These are phyloP conservation scores for Herpetotheres cachinnans DNA, from an alignment of 2,113 vertebrate genomes.

Conservation along the genomic window DNA sequence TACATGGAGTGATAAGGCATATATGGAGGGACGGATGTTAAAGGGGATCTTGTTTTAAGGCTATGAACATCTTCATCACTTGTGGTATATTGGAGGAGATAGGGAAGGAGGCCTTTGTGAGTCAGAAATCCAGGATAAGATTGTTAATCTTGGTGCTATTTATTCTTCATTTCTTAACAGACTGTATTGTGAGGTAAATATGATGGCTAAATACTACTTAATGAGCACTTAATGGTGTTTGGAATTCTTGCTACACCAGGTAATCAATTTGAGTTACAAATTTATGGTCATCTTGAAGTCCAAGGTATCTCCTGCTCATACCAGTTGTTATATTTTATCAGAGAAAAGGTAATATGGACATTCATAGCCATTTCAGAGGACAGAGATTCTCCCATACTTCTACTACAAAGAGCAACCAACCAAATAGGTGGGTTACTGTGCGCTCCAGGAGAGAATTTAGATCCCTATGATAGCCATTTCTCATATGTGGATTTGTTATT, in stretches of 20 bases:
- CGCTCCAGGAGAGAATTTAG: neutral
- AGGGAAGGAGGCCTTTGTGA: neutral
- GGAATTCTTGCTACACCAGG: too few species aligned
- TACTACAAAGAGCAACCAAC: neutral
- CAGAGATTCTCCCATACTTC: neutral
- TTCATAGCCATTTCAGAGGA: neutral
- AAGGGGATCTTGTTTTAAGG: neutral
- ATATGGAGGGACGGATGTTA: neutral
- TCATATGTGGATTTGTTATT: neutral
- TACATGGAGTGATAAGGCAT: neutral
- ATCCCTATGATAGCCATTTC: neutral
- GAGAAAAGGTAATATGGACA: neutral
- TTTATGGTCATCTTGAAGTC: neutral
- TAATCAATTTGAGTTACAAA: too few species aligned
- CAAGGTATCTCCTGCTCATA: neutral
- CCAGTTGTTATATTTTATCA: neutral
- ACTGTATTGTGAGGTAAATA: neutral
- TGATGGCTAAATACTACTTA: neutral
- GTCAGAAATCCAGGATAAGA: neutral
- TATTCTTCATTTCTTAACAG: neutral
- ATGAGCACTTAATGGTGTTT: neutral
- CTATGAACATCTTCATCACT: neutral
- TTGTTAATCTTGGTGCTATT: neutral
- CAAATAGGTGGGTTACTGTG: neutral
- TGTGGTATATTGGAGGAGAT: neutral